Evolutionary conservation across 2,113 vertebrate species (phyloP).

Genomic region (Psittacula cyanocephala): DNA sequence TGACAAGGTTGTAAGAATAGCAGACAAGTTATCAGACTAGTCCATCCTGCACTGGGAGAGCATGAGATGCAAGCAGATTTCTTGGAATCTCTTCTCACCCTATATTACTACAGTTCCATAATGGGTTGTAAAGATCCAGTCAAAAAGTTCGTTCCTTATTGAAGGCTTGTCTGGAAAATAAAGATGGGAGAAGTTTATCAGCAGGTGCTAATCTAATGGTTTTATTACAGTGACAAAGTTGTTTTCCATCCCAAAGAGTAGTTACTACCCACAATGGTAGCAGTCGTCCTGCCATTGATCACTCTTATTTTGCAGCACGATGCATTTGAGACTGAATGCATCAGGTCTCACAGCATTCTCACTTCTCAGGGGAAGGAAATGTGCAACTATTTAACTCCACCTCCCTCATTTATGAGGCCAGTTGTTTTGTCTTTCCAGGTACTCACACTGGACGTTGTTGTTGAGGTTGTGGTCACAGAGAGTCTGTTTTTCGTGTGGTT

Average conservation of each 20-base stretch:
- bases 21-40: neutral
- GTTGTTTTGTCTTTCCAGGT: neutral
- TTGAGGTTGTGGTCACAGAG: neutral
- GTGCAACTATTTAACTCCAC: neutral
- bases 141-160: neutral
- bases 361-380: neutral
- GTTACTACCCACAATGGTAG: neutral
- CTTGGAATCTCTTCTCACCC: neutral
- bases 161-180: neutral
- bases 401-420: fast-evolving
- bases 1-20: neutral
- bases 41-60: neutral
- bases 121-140: fast-evolving
- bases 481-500: fast-evolving
- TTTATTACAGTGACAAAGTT: neutral
- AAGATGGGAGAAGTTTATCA: neutral
- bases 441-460: fast-evolving
- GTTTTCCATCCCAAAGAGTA: neutral
- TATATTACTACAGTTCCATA: neutral
- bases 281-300: fast-evolving
- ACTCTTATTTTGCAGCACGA: fast-evolving
- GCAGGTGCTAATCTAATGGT: neutral
- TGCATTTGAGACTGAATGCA: neutral
- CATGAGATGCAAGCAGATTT: neutral
- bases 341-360: neutral